A percentile compares a stretch with the other conserved stretches of the same genome.
These are phyloP conservation scores for Sebastes matsubarae DNA, from an alignment of 2,797 vertebrate species.

Conservation along the genomic window DNA sequence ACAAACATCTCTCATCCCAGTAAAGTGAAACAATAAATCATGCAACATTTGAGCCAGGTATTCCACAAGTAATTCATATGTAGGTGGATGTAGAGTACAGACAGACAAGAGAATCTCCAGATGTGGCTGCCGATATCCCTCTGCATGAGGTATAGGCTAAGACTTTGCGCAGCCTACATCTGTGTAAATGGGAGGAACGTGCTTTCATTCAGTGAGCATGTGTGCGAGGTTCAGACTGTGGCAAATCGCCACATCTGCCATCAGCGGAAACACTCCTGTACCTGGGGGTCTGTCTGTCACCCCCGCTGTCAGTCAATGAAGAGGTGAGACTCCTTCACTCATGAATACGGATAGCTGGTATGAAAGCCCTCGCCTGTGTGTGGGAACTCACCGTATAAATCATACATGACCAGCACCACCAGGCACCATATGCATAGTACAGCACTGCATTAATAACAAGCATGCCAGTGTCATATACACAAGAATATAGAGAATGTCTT, in stretches of 20 bases:
- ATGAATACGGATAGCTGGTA: constrained; percentile 43
- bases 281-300: constrained; percentile 63
- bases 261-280: constrained; percentile 34
- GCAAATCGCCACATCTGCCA: constrained; percentile 70
- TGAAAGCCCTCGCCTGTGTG: constrained; percentile 42
- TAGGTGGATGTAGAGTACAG: not conserved
- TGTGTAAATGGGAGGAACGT: constrained; percentile 20
- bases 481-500: constrained; percentile 26
- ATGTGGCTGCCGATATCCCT: constrained; percentile 20
- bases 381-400: constrained; percentile 68
- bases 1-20: not conserved
- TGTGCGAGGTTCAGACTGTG: constrained; percentile 54
- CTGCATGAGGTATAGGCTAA: not conserved
- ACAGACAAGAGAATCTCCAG: constrained; percentile 17
- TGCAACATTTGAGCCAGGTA: not conserved
- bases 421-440: constrained; percentile 52
- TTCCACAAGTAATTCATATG: not conserved
- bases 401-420: constrained; percentile 68
- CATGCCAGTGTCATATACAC: constrained; percentile 33
- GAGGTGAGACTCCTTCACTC: constrained; percentile 62
- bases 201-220: constrained; percentile 35
- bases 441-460: constrained; percentile 61
- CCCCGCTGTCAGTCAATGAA: constrained; percentile 58
- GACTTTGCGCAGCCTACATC: constrained; percentile 11
- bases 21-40: not conserved